Conservation (phyloP, 2,888 invertebrate genomes). For the Habrosyne pyritoides region DNA sequence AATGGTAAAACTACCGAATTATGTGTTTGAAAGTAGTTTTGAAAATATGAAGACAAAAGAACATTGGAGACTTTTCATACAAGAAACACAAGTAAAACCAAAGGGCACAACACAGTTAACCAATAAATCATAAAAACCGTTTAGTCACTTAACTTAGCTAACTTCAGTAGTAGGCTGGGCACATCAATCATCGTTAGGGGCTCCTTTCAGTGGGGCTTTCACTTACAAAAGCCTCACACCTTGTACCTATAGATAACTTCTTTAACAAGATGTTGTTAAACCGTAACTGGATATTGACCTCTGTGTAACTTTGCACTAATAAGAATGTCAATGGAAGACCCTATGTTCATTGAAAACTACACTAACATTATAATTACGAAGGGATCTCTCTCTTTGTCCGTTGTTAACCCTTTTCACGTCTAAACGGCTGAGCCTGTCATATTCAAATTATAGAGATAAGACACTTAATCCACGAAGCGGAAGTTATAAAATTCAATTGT, state of each 20-base stretch:
- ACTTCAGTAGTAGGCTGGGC: slow-evolving; percentile 13
- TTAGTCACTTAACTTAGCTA: slow-evolving; percentile 8
- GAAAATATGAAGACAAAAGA: no score
- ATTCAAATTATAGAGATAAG: no score
- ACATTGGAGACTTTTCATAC: neutral
- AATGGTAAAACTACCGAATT: no score
- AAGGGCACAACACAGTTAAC: neutral
- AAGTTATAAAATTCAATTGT: no score
- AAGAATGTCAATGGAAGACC: neutral
- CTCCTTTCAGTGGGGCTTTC: slow-evolving; percentile 11
- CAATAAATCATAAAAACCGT: neutral
- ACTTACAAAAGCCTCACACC: slow-evolving; percentile 7
- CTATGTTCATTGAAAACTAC: no score
- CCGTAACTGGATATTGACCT: slow-evolving; percentile 4
- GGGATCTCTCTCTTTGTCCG: no score
- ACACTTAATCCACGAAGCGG: no score
- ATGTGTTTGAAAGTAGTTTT: no score
- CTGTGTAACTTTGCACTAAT: neutral
- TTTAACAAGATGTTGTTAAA: slow-evolving; percentile 18
- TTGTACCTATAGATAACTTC: neutral
- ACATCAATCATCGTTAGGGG: slow-evolving; percentile 37
- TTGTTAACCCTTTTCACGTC: no score
- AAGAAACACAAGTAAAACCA: neutral
- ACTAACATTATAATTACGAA: no score
- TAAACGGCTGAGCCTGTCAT: no score